Evolutionary conservation across 2,797 vertebrate species (phyloP).

Genomic region (Garrulus glandarius): DNA sequence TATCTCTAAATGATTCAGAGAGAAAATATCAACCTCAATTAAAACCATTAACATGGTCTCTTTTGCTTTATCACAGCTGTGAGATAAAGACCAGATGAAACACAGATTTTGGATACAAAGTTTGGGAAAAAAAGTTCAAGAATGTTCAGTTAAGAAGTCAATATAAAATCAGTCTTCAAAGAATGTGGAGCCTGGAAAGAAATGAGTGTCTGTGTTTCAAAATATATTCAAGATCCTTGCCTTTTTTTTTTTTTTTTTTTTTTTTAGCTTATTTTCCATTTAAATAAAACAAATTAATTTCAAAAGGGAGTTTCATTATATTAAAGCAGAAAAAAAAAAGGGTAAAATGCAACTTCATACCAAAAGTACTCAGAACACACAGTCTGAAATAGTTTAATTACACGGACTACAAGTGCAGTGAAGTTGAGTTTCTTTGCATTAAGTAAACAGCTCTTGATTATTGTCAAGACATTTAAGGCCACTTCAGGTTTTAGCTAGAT

Average conservation of each 20-base stretch:
- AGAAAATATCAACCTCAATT: slow-evolving; percentile 52
- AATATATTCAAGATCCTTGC: background rate
- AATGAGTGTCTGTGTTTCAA: background rate
- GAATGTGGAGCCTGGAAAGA: background rate
- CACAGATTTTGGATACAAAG: background rate
- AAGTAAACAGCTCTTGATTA: background rate
- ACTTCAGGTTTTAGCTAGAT: background rate
- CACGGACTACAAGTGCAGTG: background rate
- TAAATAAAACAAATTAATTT: background rate
- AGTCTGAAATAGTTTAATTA: background rate
- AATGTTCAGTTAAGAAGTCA: background rate
- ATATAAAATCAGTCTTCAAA: background rate
- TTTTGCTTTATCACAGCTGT: slow-evolving; percentile 18
- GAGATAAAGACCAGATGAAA: slow-evolving; percentile 41
- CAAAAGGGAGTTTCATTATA: background rate
- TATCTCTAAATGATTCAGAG: slow-evolving; percentile 52
- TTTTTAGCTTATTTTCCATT: background rate
- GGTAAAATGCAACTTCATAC: background rate
- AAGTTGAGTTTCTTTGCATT: background rate
- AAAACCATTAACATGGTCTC: slow-evolving; percentile 56
- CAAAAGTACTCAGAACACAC: background rate
- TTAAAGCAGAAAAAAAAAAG: background rate
- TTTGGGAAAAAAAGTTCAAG: background rate
- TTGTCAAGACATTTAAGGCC: background rate
- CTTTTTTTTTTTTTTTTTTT: background rate